A percentile compares a stretch with the other conserved stretches of the same genome.
Evolutionary conservation across 2,113 vertebrate species (phyloP).

Genomic region (Trogon melanurus): DNA sequence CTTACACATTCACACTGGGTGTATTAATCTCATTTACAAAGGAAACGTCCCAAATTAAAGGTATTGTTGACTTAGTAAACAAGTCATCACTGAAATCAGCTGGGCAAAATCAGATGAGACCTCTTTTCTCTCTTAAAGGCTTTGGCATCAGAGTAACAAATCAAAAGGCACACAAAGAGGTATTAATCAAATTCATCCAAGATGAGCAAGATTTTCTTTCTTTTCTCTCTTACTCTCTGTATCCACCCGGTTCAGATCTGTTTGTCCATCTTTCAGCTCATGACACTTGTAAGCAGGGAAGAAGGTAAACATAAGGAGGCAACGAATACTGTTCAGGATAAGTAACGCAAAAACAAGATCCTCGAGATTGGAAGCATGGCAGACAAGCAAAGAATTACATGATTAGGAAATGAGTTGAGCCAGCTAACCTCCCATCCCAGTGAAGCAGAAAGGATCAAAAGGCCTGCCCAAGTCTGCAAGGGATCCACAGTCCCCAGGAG

Average conservation of each 20-base stretch:
- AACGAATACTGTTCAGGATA: not conserved
- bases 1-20: not conserved
- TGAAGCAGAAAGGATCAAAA: not conserved
- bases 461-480: not conserved
- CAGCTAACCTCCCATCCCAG: not conserved
- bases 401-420: not conserved
- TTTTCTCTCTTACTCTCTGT: not conserved
- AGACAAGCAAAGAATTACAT: not conserved
- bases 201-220: not conserved
- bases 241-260: not conserved
- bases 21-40: not conserved
- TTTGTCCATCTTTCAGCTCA: not conserved
- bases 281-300: not conserved
- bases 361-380: not conserved
- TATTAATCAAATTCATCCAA: not conserved
- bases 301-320: not conserved
- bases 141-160: not conserved
- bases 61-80: not conserved
- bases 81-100: not conserved
- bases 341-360: not conserved
- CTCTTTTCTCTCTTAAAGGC: not conserved
- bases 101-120: not conserved
- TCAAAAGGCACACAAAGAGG: not conserved
- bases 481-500: not conserved
- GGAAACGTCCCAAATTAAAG: not conserved